Evolutionary conservation across 2,113 vertebrate species (phyloP).

Genomic region (Microtus ochrogaster): DNA sequence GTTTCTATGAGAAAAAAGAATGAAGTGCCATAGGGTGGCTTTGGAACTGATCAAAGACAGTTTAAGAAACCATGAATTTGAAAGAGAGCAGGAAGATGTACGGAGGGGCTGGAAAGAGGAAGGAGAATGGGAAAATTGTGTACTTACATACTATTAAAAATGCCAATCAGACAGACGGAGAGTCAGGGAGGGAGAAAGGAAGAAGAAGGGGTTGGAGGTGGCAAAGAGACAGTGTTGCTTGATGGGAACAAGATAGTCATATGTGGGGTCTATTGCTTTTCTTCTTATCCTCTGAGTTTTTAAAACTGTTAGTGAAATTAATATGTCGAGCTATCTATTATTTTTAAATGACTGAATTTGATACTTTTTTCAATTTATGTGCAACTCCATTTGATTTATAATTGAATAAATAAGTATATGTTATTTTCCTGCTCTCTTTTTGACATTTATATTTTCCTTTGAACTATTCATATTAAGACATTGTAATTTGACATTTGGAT

Average conservation of each 20-base stretch:
- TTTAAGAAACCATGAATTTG: not conserved
- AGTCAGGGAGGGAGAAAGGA: too few relatives aligned
- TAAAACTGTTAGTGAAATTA: not conserved
- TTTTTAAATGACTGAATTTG: not conserved
- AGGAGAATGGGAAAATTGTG: not conserved
- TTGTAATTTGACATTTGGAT: conserved; percentile 27
- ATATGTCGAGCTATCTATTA: not conserved
- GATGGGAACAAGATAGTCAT: not conserved
- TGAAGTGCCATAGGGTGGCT: not conserved
- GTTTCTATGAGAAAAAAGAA: not conserved
- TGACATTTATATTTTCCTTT: conserved; percentile 29
- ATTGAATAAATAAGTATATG: not conserved
- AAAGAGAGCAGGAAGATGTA: not conserved
- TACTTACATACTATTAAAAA: not conserved
- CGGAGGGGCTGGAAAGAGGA: not conserved
- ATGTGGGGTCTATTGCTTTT: not conserved
- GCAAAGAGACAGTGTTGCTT: not conserved
- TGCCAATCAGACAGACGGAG: not conserved
- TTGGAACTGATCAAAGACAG: not conserved
- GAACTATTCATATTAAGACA: not conserved
- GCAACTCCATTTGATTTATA: not conserved
- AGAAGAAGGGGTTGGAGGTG: too few relatives aligned
- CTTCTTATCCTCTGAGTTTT: not conserved
- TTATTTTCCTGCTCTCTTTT: not conserved
- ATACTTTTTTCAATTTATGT: not conserved